Evolutionary conservation across 2,888 invertebrate genomes (phyloP).

Genomic region (Aethes cnicana): DNA sequence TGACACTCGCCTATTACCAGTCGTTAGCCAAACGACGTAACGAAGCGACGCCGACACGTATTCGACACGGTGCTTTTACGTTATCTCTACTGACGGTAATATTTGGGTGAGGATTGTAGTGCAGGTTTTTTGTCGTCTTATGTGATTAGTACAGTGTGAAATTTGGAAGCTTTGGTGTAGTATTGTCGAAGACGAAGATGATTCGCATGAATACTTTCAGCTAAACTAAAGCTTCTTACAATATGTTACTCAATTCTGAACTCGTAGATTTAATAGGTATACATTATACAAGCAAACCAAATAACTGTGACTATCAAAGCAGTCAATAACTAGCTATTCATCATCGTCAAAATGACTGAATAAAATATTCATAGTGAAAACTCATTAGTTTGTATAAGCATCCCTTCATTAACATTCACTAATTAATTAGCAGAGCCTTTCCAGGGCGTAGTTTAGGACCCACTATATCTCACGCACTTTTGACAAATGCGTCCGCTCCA

Average conservation of each 20-base stretch:
- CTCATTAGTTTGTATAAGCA: constrained; percentile 52
- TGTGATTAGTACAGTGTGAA: too few relatives aligned
- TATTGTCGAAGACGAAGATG: too few relatives aligned
- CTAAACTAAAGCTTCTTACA: too few relatives aligned
- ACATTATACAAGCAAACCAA: too few relatives aligned
- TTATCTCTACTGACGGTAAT: constrained; percentile 54
- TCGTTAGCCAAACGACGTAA: constrained; percentile 76
- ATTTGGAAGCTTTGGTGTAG: too few relatives aligned
- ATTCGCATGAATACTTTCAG: too few relatives aligned
- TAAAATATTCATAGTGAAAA: constrained; percentile 35
- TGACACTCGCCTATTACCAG: constrained; percentile 73
- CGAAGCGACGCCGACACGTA: constrained; percentile 75
- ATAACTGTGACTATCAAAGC: not conserved
- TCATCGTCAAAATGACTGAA: constrained; percentile 17
- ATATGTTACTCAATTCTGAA: too few relatives aligned
- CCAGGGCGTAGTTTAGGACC: constrained; percentile 50
- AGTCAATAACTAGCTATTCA: constrained; percentile 20
- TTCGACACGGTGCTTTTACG: constrained; percentile 72
- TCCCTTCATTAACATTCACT: constrained; percentile 71
- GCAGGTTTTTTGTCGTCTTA: too few relatives aligned
- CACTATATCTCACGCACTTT: constrained; percentile 68
- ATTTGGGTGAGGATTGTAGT: constrained; percentile 31
- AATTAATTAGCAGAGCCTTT: constrained; percentile 72
- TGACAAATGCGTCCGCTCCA: constrained; percentile 81
- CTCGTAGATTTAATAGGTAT: too few relatives aligned